Evolutionary conservation across 2,888 invertebrate species (phyloP), one percentile per base, ranked within the genome.

Genomic region (Ceraclea dissimilis): DNA sequence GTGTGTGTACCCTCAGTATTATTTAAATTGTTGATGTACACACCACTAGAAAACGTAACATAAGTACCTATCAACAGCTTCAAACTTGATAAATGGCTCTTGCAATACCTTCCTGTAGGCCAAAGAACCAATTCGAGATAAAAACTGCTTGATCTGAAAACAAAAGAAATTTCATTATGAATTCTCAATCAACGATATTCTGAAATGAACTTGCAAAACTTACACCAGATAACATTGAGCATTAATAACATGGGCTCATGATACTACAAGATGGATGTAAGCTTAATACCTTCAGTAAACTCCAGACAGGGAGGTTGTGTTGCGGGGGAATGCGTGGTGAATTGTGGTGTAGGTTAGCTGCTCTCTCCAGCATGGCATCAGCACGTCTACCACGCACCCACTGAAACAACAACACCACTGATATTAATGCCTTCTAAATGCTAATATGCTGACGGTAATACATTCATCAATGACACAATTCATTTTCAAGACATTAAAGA

Each of bases 351-450:
- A 72, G 67, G 21, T 50, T 68, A 61, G 76, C 77, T 72, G 83
- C 86, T 71, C 84, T 82, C 78, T 86, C 84, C 71, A 88, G 83
- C 84, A 89, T 89, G 74, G 87, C 87, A 84, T 87, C 87, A 71
- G 85, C 84, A 67, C 81, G 79, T 76, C 71, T 66, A 62, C 57
- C 65, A 64, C 67, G 64, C 65, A 66, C 54, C 60, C 52, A 51
- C 57, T 50, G 51, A 19, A 52, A 57, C 48, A 56, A 43, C 49
- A 47, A 17, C 26, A 26, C 10, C 26, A 26, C n/a, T n/a, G n/a
- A n/a, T n/a, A 10, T 10, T 33, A 8, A 33, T 13, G 11, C 13
- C 33, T 10, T 33, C 13, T 33, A 10, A 33, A 33, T 13, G 8
- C n/a, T n/a, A n/a, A n/a, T n/a, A n/a, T n/a, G n/a, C n/a, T n/a